These are phyloP conservation scores for Microplitis manilae DNA, from an alignment of 2,888 invertebrate species.

Conservation along the genomic window DNA sequence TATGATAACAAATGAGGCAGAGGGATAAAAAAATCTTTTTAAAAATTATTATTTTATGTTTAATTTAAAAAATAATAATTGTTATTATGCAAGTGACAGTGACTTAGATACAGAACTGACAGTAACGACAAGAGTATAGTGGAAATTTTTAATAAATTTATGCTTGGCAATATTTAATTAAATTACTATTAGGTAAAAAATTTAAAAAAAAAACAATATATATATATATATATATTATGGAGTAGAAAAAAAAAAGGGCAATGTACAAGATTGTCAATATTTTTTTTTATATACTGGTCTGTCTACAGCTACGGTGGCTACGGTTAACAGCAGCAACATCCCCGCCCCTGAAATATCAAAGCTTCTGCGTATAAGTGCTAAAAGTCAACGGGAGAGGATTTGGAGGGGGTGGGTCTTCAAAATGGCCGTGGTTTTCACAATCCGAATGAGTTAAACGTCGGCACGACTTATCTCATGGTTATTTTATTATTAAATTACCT, in stretches of 20 bases:
- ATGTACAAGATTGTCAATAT: conserved; percentile 2
- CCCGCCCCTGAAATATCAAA: conserved; percentile 62
- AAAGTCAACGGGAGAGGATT: conserved; percentile 46
- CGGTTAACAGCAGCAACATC: neutral
- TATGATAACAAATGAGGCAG: too few relatives aligned
- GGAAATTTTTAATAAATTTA: neutral
- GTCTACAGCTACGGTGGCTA: neutral
- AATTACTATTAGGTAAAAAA: neutral
- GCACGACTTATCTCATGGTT: neutral
- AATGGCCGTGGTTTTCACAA: conserved; percentile 29
- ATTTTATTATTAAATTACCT: neutral
- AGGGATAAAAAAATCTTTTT: too few relatives aligned
- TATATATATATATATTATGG: neutral
- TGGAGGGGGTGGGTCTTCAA: conserved; percentile 47
- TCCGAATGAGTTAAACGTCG: conserved; percentile 11
- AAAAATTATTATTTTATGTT: too few relatives aligned
- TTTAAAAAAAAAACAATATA: neutral
- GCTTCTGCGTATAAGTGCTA: conserved; percentile 46
- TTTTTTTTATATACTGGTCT: neutral
- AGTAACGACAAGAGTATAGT: neutral
- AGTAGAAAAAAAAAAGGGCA: neutral
- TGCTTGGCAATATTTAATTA: neutral
- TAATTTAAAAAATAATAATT: too few relatives aligned
- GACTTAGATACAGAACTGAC: neutral
- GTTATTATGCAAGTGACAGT: too few relatives aligned